These are phyloP conservation scores for Nineta flava DNA, from an alignment of 2,888 invertebrate genomes.

Conservation along the genomic window DNA sequence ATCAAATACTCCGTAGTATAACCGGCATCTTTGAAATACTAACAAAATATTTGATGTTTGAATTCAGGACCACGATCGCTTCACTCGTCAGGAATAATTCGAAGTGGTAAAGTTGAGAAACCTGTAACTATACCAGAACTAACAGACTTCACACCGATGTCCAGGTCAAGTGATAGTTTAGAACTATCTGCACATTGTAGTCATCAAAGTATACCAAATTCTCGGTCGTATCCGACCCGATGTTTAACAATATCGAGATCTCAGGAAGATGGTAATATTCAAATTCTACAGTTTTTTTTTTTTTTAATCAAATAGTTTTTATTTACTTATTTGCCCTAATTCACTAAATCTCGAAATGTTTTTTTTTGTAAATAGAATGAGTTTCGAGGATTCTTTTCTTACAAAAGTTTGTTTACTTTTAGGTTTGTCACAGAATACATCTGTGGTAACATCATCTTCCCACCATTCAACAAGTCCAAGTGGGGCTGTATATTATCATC, in stretches of 20 bases:
- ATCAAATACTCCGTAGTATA: background rate
- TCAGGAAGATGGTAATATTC: conserved; percentile 3
- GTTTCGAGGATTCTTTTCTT: background rate
- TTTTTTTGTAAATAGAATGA: too few relatives aligned
- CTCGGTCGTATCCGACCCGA: conserved; percentile 5
- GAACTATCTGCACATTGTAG: conserved; percentile 2
- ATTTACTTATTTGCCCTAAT: background rate
- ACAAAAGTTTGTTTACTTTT: conserved; percentile 11
- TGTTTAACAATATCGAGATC: background rate
- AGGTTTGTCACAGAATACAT: conserved; percentile 34
- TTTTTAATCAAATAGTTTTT: background rate
- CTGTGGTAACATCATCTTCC: conserved; percentile 31
- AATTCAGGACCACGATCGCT: conserved; percentile 24
- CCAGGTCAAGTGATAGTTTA: conserved; percentile 1
- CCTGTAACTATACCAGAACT: conserved; percentile 21
- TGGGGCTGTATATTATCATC: conserved; percentile 34
- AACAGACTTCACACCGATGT: conserved; percentile 5
- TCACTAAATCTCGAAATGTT: too few relatives aligned
- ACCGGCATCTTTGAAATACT: background rate
- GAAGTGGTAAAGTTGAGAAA: conserved; percentile 22
- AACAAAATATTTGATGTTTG: background rate
- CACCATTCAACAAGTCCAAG: conserved; percentile 35
- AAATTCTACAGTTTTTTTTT: background rate
- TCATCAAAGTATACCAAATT: conserved; percentile 4
- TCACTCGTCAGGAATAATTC: conserved; percentile 24